These are phyloP conservation scores for Meteorus sp. DNA, from an alignment of 1,140 invertebrate genomes.

Conservation along the genomic window DNA sequence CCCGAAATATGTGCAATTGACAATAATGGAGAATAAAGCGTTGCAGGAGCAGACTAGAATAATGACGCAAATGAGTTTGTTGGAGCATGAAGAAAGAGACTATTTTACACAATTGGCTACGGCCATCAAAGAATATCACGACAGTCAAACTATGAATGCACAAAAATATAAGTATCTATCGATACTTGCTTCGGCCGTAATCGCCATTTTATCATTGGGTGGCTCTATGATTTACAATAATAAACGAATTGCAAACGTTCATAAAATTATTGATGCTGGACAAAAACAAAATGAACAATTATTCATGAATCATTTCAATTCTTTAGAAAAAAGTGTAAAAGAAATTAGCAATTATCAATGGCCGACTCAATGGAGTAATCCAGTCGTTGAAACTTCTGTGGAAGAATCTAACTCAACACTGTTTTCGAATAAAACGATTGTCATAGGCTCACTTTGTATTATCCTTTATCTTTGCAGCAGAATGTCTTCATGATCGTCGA, in stretches of 20 bases:
- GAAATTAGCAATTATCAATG: conserved; percentile 2
- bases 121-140: conserved; percentile 57
- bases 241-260: conserved; percentile 42
- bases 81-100: conserved; percentile 50
- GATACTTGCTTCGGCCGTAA: conserved; percentile 45
- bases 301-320: conserved; percentile 32
- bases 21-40: conserved; percentile 49
- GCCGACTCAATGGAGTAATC: neutral
- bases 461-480: conserved; percentile 5
- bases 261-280: conserved; percentile 34
- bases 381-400: neutral
- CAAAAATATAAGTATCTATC: conserved; percentile 55
- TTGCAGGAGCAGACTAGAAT: conserved; percentile 48
- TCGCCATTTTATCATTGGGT: conserved; percentile 46
- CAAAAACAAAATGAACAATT: conserved; percentile 41
- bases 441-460: neutral
- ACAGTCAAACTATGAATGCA: conserved; percentile 47
- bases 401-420: neutral
- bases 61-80: conserved; percentile 33
- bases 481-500: conserved; percentile 6
- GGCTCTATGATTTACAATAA: conserved; percentile 53
- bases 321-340: conserved; percentile 34
- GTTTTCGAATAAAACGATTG: neutral
- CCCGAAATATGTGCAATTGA: conserved; percentile 52
- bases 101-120: conserved; percentile 51